Percentiles rank a stretch among this genome's conserved stretches.
Conservation (phyloP, 2,888 invertebrate genomes). For the Euzetes globulus region DNA sequence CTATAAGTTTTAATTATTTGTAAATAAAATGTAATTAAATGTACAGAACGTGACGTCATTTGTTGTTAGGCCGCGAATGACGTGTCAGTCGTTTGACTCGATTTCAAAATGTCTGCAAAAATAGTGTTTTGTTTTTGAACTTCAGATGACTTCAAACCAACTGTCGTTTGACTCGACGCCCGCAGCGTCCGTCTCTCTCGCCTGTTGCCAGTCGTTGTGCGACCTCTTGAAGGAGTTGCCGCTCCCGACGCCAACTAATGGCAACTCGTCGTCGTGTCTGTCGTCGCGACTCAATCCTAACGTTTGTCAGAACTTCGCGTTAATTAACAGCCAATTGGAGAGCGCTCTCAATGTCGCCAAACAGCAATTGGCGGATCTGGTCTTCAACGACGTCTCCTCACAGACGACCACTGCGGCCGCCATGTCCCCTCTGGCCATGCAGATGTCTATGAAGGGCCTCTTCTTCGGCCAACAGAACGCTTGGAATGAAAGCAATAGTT, state of each 20-base stretch:
- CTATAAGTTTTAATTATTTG: neutral
- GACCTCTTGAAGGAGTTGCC: constrained; percentile 42
- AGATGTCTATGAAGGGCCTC: neutral
- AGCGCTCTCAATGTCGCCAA: constrained; percentile 24
- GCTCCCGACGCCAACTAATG: no score
- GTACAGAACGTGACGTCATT: neutral
- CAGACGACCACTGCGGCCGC: neutral
- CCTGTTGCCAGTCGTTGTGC: constrained; percentile 41
- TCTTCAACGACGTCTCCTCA: neutral
- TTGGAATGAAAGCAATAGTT: neutral
- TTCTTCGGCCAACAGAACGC: neutral
- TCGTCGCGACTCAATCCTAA: neutral
- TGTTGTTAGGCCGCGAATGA: neutral
- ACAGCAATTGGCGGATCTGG: constrained; percentile 30
- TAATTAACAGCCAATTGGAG: constrained; percentile 18
- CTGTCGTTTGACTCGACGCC: constrained; percentile 6
- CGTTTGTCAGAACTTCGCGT: neutral
- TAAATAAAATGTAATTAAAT: neutral
- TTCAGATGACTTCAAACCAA: no score
- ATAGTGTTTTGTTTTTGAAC: neutral
- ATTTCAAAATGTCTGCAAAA: neutral
- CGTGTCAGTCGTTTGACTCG: neutral
- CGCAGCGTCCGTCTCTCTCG: constrained; percentile 34
- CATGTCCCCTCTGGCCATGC: neutral
- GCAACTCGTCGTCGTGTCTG: no score